Percentiles rank a stretch among this genome's conserved stretches.
Evolutionary conservation across 2,797 vertebrate species (phyloP).

Genomic region (Knipowitschia caucasica): DNA sequence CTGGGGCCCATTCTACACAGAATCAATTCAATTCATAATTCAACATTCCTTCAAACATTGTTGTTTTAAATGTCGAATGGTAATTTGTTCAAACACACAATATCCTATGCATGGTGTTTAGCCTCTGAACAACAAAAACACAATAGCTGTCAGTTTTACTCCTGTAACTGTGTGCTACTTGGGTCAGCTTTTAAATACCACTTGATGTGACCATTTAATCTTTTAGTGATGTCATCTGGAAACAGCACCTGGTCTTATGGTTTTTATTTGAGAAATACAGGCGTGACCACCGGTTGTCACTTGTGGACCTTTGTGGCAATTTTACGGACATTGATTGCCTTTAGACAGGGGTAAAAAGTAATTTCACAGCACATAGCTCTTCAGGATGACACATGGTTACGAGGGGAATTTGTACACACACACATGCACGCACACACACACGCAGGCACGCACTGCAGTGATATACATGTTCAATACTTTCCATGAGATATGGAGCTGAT

Average conservation of each 20-base stretch:
- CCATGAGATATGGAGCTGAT: neutral
- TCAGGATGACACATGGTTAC: conserved; percentile 34
- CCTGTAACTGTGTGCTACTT: conserved; percentile 29
- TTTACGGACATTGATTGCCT: conserved; percentile 35
- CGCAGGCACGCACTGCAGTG: neutral
- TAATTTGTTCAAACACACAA: conserved; percentile 4
- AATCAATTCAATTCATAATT: no score
- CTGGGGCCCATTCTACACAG: no score
- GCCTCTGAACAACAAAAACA: conserved; percentile 21
- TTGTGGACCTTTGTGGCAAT: conserved; percentile 16
- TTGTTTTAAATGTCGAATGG: neutral
- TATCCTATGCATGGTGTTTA: conserved; percentile 15
- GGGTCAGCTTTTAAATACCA: conserved; percentile 22
- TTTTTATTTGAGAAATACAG: conserved; percentile 19
- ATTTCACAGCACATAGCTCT: conserved; percentile 44
- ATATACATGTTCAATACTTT: neutral
- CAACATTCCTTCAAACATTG: no score
- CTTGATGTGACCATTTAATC: conserved; percentile 26
- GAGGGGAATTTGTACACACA: conserved; percentile 24
- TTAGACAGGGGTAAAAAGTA: conserved; percentile 23
- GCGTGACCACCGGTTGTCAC: conserved; percentile 12
- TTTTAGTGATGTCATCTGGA: conserved; percentile 25
- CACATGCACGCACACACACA: neutral
- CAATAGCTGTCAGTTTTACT: conserved; percentile 31
- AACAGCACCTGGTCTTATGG: neutral